phyloP scores from a whole-genome alignment of 2,113 vertebrate genomes.

The Micronisus gabar region DNA sequence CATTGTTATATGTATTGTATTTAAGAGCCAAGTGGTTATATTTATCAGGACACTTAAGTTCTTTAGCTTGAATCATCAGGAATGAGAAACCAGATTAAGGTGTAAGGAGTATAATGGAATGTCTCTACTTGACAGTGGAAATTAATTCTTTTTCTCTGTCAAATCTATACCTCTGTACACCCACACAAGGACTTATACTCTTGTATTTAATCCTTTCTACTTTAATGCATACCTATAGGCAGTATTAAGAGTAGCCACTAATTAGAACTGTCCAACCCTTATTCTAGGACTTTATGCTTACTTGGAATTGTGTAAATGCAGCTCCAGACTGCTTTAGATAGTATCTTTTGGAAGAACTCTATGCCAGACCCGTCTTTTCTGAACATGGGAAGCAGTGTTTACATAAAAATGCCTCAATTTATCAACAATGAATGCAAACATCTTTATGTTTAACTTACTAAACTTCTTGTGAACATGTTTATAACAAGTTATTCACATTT shows the following conservation, averaged over 20 bases:
- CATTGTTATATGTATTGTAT: neutral
- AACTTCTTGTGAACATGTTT: neutral
- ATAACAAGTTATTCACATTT: neutral
- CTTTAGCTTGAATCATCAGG: neutral
- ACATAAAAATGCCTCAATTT: neutral
- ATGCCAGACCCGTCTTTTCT: neutral
- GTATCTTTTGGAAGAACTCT: neutral
- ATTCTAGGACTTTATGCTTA: neutral
- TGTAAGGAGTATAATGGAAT: neutral
- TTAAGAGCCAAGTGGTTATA: neutral
- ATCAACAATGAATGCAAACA: neutral
- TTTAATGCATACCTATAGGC: neutral
- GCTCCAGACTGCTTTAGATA: neutral
- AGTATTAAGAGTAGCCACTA: neutral
- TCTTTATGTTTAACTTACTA: neutral
- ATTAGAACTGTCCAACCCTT: neutral
- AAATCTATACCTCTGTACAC: neutral
- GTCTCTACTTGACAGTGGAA: neutral
- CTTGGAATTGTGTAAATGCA: neutral
- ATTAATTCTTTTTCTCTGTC: neutral
- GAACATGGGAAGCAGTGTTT: neutral
- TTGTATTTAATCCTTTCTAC: neutral
- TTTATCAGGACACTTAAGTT: neutral
- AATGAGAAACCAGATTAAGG: neutral
- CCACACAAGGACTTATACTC: neutral